Evolutionary conservation across 2,797 vertebrate species (phyloP), one percentile per base, ranked within the genome.

Genomic region (Sylvia borin): DNA sequence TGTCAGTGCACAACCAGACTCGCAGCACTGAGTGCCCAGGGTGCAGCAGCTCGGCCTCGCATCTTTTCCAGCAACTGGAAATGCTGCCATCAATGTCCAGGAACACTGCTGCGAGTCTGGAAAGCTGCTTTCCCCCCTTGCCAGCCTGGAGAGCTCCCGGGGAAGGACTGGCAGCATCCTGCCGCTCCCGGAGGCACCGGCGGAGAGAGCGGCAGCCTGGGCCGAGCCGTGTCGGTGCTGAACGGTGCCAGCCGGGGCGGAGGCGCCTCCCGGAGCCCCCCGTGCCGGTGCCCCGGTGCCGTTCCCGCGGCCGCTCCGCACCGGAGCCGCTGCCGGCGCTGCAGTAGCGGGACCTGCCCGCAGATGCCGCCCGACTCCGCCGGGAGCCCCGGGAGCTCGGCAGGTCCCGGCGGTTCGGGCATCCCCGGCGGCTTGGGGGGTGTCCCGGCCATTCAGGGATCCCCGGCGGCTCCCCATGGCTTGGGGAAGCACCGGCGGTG

Each of bases 321-420:
- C 9, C 34, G 7, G 14, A 3, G 43, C 50, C 32, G 58, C 65
- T 21, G 9, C 40, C 79, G 29, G 55, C 50, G 86, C 38, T 94
- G 96, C 84, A 82, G 84, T 93, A 54, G 91, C 80, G 74, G 57
- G 58, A 13, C 6, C 42, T n/a, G 66, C 93, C 97, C 96, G 96
- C 89, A 97, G 97, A 66, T 95, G 97, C 90, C 97, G 84, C 95
- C 94, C 94, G 92, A 97, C 93, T 91, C 97, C 97, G 95, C 87
- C 90, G 92, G 84, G 67, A 91, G 88, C 25, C 4, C 31, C 32
- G 10, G 67, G 9, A 54, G 50, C 36, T 13, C 48, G 34, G 48
- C 19, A 32, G 40, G 61, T 45, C 79, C 31, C 61, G 40, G 38
- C 27, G 16, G 6, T 24, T 16, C 25, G 8, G 36, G 55, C 5